These are phyloP conservation scores for Halichoeres trimaculatus DNA, from an alignment of 2,113 vertebrate species.

Conservation along the genomic window DNA sequence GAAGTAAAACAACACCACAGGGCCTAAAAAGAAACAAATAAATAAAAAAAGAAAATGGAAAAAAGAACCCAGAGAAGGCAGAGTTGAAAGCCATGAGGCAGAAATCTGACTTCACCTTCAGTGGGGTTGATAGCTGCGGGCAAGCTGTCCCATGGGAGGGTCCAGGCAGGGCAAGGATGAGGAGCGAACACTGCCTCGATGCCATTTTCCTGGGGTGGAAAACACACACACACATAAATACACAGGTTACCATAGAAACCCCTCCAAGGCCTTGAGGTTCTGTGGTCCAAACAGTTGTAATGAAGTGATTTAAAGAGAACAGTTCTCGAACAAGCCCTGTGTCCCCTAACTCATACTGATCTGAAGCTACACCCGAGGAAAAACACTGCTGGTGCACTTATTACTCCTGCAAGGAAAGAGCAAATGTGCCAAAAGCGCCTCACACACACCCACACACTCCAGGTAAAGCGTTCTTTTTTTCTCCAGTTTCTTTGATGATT, in stretches of 20 bases:
- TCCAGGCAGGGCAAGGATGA: slow-evolving; percentile 90
- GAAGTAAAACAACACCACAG: slow-evolving; percentile 5
- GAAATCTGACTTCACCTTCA: slow-evolving; percentile 89
- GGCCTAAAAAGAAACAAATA: not conserved
- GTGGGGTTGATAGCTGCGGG: slow-evolving; percentile 91
- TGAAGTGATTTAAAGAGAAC: slow-evolving; percentile 28
- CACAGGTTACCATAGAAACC: slow-evolving; percentile 59
- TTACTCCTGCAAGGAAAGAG: slow-evolving; percentile 8
- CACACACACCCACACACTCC: not conserved
- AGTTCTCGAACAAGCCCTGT: slow-evolving; percentile 12
- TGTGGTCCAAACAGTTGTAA: slow-evolving; percentile 40
- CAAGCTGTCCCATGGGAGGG: slow-evolving; percentile 89
- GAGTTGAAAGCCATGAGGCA: slow-evolving; percentile 6
- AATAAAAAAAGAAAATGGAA: slow-evolving; percentile 15
- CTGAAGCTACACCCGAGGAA: slow-evolving; percentile 1
- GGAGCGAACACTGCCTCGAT: slow-evolving; percentile 89
- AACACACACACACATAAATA: slow-evolving; percentile 40
- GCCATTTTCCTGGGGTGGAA: slow-evolving; percentile 85
- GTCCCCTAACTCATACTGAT: not conserved
- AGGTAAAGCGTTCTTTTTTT: not conserved
- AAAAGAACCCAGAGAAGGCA: slow-evolving; percentile 3
- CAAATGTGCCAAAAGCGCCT: slow-evolving; percentile 16
- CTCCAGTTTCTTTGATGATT: not conserved
- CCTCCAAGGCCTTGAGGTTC: slow-evolving; percentile 18
- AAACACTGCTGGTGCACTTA: slow-evolving; percentile 1